Conservation (phyloP, 1,140 invertebrate genomes). For the Magallana ariakensis region DNA sequence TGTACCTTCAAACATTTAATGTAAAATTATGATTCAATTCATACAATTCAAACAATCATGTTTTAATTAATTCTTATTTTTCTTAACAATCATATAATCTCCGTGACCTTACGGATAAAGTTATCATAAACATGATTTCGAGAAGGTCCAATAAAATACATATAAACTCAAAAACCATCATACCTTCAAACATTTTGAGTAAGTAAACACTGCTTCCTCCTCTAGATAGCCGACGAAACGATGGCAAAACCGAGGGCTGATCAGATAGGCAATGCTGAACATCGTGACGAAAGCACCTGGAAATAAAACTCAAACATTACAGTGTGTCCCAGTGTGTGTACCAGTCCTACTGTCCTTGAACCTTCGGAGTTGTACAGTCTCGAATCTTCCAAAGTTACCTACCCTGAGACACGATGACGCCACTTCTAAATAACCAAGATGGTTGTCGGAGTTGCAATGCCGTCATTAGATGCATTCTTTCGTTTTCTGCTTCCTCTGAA, state of each 20-base stretch:
- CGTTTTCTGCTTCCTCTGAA: slow-evolving; percentile 81
- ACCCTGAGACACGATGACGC: slow-evolving; percentile 77
- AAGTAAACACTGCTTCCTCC: slow-evolving; percentile 80
- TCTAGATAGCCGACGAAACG: slow-evolving; percentile 80
- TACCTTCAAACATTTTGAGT: slow-evolving; percentile 78
- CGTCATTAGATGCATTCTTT: slow-evolving; percentile 80
- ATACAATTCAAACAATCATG: neutral
- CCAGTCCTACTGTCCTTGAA: too few species aligned
- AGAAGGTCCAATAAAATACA: too few species aligned
- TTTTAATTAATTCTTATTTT: too few species aligned
- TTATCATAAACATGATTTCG: neutral
- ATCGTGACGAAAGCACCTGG: slow-evolving; percentile 77
- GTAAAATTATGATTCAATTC: too few species aligned
- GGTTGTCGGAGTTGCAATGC: slow-evolving; percentile 78
- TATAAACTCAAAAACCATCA: neutral
- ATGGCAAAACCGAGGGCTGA: slow-evolving; percentile 79
- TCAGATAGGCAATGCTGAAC: slow-evolving; percentile 77
- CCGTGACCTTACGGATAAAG: neutral
- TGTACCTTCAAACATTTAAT: too few species aligned
- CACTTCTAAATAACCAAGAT: slow-evolving; percentile 71
- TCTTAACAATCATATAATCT: too few species aligned
- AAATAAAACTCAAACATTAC: neutral
- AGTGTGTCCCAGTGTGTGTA: neutral
- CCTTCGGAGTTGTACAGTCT: neutral
- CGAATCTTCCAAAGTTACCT: neutral